Percentiles rank a stretch among this genome's conserved stretches.
These are phyloP conservation scores for Nyctibius grandis DNA, from an alignment of 2,797 vertebrate genomes.

Conservation along the genomic window DNA sequence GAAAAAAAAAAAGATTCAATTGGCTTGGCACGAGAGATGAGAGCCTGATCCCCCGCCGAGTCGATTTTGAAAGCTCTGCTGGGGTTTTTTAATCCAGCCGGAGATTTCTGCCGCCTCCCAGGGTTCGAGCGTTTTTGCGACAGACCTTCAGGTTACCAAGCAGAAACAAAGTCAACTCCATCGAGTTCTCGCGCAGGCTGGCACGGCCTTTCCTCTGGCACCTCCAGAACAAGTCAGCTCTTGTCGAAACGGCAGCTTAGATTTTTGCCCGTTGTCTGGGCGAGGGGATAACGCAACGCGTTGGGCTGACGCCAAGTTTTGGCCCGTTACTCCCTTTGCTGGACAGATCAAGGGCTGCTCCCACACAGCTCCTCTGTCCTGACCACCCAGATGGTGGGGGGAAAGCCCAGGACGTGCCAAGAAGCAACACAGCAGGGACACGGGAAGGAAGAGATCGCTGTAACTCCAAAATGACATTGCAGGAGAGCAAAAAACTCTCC, in stretches of 20 bases:
- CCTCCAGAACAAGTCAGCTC: neutral
- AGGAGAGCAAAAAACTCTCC: neutral
- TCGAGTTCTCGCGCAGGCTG: neutral
- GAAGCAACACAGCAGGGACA: neutral
- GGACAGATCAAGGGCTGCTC: neutral
- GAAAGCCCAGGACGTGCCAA: neutral
- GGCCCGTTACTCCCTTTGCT: neutral
- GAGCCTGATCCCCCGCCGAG: neutral
- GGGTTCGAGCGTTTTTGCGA: constrained; percentile 18
- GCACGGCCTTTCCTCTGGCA: neutral
- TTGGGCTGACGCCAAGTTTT: neutral
- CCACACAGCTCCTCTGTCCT: neutral
- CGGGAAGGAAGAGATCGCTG: neutral
- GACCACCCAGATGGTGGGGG: neutral
- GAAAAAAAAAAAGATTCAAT: neutral
- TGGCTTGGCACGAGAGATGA: constrained; percentile 21
- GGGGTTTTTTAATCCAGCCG: constrained; percentile 45
- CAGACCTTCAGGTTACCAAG: constrained; percentile 19
- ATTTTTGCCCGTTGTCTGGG: neutral
- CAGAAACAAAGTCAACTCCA: constrained; percentile 5
- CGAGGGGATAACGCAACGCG: neutral
- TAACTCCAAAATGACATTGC: neutral
- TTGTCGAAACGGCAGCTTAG: neutral
- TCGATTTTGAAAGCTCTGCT: constrained; percentile 12
- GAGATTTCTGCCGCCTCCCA: constrained; percentile 28